A percentile compares a stretch with the other conserved stretches of the same genome.
phyloP scores from a whole-genome alignment of 2,797 vertebrate genomes.

The Diplodus sargus region DNA sequence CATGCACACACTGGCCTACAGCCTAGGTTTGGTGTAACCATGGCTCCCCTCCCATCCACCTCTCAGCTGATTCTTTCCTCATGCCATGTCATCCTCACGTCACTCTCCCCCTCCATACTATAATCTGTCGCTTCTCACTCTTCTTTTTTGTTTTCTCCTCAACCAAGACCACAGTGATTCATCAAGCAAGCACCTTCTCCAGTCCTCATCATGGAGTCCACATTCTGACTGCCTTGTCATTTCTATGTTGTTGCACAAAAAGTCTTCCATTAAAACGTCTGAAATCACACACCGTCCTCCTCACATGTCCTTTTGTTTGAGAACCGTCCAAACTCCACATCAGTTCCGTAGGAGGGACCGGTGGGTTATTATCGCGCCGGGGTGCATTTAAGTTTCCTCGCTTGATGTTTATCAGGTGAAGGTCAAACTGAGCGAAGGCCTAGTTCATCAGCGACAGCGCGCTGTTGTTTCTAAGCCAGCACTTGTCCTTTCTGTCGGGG shows the following conservation, averaged over 20 bases:
- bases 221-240: constrained; percentile 44
- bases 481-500: constrained; percentile 56
- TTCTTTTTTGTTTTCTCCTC: constrained; percentile 33
- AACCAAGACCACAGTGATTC: constrained; percentile 57
- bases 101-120: constrained; percentile 51
- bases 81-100: constrained; percentile 74
- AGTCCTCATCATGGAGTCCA: constrained; percentile 35
- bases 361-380: not conserved
- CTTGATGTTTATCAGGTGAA: constrained; percentile 47
- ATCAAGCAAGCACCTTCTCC: constrained; percentile 62
- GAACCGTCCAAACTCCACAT: constrained; percentile 19
- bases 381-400: constrained; percentile 41
- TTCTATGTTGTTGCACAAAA: constrained; percentile 58
- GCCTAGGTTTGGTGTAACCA: constrained; percentile 56
- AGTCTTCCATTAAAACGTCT: constrained; percentile 69
- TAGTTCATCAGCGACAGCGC: constrained; percentile 18
- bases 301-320: constrained; percentile 41
- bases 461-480: constrained; percentile 38
- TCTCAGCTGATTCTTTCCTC: constrained; percentile 75
- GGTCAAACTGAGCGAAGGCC: constrained; percentile 57
- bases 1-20: constrained; percentile 41
- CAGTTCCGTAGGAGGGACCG: not conserved
- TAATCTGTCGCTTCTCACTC: constrained; percentile 54
- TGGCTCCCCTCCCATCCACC: constrained; percentile 63
- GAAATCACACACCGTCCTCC: constrained; percentile 42